phyloP scores from a whole-genome alignment of 2,113 vertebrate species.

The Brachypodius melanocephalos region DNA sequence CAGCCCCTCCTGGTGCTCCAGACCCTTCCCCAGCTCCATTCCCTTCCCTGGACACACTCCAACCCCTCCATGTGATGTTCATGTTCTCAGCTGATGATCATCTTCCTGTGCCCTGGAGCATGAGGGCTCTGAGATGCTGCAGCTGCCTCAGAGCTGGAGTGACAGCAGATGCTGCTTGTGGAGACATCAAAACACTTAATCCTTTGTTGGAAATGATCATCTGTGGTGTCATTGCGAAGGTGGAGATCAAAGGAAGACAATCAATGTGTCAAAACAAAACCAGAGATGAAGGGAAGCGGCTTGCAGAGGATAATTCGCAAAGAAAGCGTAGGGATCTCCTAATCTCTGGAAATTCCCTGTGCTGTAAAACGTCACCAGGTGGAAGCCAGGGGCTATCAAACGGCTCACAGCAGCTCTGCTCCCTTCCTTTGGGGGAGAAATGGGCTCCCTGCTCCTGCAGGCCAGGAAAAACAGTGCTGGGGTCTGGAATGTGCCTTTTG shows the following conservation, averaged over 20 bases:
- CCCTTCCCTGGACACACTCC: not conserved
- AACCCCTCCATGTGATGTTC: not conserved
- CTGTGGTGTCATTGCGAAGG: rapidly evolving
- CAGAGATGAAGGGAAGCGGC: not conserved
- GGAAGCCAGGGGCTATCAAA: not conserved
- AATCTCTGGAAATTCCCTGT: slow-evolving; percentile 28
- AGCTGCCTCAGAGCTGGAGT: not conserved
- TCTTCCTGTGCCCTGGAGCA: not conserved
- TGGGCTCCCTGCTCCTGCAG: not conserved
- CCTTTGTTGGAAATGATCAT: not conserved
- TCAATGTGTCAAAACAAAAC: not conserved
- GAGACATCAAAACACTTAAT: not conserved
- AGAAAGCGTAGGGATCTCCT: not conserved
- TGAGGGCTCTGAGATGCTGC: not conserved
- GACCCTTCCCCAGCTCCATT: not conserved
- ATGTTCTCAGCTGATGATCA: not conserved
- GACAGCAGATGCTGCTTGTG: not conserved
- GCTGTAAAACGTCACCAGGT: not conserved
- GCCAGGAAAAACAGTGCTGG: not conserved
- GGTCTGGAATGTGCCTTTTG: not conserved
- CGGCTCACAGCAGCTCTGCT: not conserved
- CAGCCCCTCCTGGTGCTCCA: not conserved
- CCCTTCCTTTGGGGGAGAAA: not conserved
- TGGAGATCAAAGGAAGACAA: slow-evolving; percentile 6
- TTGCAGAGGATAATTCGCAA: not conserved